These are phyloP conservation scores for Oostethus manadensis DNA, from an alignment of 2,113 vertebrate genomes.

Conservation along the genomic window DNA sequence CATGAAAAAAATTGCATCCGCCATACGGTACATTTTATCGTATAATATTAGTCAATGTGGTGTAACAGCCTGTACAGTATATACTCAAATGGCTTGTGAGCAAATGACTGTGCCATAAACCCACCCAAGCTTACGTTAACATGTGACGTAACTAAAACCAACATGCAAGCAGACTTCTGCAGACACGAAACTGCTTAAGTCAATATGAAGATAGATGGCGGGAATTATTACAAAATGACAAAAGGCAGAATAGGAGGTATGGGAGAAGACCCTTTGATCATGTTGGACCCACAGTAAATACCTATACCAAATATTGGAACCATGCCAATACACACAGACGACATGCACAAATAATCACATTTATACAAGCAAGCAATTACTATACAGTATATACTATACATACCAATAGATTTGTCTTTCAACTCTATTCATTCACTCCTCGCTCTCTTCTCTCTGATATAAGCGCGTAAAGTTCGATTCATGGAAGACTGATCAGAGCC, in stretches of 20 bases:
- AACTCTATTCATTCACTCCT: not conserved
- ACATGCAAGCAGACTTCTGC: slow-evolving; percentile 27
- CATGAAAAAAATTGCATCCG: slow-evolving; percentile 24
- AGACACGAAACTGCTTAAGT: too few relatives aligned
- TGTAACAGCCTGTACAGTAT: slow-evolving; percentile 1
- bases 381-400: not conserved
- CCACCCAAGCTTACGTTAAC: slow-evolving; percentile 32
- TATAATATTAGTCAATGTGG: slow-evolving; percentile 11
- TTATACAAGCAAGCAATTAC: not conserved
- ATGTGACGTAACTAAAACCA: slow-evolving; percentile 29
- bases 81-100: not conserved
- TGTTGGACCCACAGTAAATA: slow-evolving; percentile 37
- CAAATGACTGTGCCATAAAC: slow-evolving; percentile 28
- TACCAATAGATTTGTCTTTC: not conserved
- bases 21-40: slow-evolving; percentile 8
- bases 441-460: slow-evolving; percentile 8
- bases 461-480: slow-evolving; percentile 27
- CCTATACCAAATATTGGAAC: slow-evolving; percentile 55
- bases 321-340: slow-evolving; percentile 24
- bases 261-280: slow-evolving; percentile 42
- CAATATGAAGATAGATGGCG: slow-evolving; percentile 45
- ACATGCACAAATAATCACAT: slow-evolving; percentile 10
- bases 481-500: slow-evolving; percentile 19
- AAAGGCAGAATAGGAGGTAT: slow-evolving; percentile 54
- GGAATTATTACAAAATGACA: slow-evolving; percentile 21